Base-by-base conservation (phyloP, 2,797 vertebrate genomes). In the Salmo trutta region DNA sequence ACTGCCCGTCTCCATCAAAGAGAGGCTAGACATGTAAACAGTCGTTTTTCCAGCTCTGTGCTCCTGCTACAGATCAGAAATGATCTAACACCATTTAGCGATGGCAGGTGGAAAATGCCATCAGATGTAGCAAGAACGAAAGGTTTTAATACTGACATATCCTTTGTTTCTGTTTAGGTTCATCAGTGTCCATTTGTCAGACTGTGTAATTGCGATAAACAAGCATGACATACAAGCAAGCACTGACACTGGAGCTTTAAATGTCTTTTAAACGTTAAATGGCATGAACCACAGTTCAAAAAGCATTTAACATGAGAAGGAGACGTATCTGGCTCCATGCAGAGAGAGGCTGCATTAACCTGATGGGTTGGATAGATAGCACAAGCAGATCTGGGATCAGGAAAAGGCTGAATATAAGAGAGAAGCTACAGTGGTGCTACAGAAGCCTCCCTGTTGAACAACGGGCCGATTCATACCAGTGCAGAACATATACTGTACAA, bases 11-110 rank as follows among this genome's bases (percentile, higher is more conserved):
- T 65, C 59, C 24, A 17, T 52, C 77, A 53, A 41, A 31, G 19
- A 79, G 71, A 65, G 66, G 69, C 76, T 68, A 74, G 19, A 74
- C 41, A 47, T 47, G 54, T 77, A 70, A 81, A 79, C 65, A 54
- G 62, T 71, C 16, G 53, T 79, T 75, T n/a, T 73, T 79, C 64
- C 69, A 21, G 21, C 31, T 69, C 29, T 59, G n/a, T 59, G n/a
- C 10, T 47, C 41, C 41, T 47, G 41, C 41, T 47, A 47, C 41
- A 12, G 10, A 47, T 47, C 41, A 10, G 12, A 47, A 47, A 47
- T 47, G 41, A 47, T 47, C 10, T 47, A 47, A 47, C 41, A 14
- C 41, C 41, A 47, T 47, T 47, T 12, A 47, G 41, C 10, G 0
- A 47, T 47, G 41, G 41, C 2, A 47, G 10, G 14, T 3, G 2